Base-by-base conservation (phyloP, 53 echinoderm and acorn worm genomes). In the Echinometra lucunter region DNA sequence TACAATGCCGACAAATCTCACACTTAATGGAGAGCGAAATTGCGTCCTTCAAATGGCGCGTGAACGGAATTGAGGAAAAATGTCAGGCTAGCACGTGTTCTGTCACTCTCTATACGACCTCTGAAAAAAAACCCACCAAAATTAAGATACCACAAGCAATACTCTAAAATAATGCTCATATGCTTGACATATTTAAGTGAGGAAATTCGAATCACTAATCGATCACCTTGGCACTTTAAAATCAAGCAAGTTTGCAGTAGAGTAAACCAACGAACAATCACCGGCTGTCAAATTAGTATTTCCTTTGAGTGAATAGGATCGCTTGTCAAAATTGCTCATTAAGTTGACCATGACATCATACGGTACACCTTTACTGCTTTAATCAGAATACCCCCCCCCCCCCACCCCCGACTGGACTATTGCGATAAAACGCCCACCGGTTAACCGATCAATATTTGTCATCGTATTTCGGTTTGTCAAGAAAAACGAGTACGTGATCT, bases 311-410 rank as follows among this genome's bases (percentile, higher is more conserved):
- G 13, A 53, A 53, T 53, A 53, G 25, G 63, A 63, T 63, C 25
- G 63, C 25, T 25, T 63, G 7, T 63, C 25, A 63, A 63, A 72
- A 4, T 72, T 32, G 2, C 35, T 32, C 16, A 35, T 28, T 13
- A 72, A 34, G 72, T 72, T 72, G 72, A 72, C 72, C 72, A 72
- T 72, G 72, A 72, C 72, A 72, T 70, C 32, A 70, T 72, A 63
- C 63, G 72, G 72, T 72, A 72, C 72, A 72, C 32, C 28, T 72
- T 72, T 2, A 32, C 15, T 12, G 72, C 72, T 28, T n/a, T 34
- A 32, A n/a, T 34, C 12, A 72, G 2, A 53, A n/a, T n/a, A n/a
- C n/a, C n/a, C n/a, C n/a, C n/a, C n/a, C n/a, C n/a, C n/a, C n/a
- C n/a, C 27, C 72, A 32, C 32, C 35, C 72, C 15, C 16, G 32